Evolutionary conservation across 2,888 invertebrate species (phyloP).

Genomic region (Melieria picta): DNA sequence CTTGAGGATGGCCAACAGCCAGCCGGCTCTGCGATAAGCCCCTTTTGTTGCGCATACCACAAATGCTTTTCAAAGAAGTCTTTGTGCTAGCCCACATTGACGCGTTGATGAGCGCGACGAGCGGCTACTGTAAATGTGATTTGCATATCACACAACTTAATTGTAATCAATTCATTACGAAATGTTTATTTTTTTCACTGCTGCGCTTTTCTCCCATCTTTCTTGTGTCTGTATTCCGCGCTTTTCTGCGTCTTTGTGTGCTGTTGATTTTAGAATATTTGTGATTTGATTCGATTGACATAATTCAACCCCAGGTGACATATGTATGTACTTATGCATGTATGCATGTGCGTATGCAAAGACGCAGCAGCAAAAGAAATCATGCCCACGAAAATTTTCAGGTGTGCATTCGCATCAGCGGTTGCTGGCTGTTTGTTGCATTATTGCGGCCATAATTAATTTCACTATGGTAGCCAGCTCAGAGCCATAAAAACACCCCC

Average conservation of each 20-base stretch:
- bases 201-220: neutral
- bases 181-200: conserved; percentile 14
- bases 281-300: neutral
- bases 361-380: neutral
- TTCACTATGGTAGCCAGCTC: conserved; percentile 53
- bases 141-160: conserved; percentile 15
- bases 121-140: neutral
- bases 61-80: too few relatives aligned
- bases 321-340: neutral
- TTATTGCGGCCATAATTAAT: conserved; percentile 53
- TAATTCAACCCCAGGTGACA: neutral
- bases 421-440: neutral
- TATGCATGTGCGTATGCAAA: neutral
- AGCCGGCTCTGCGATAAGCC: too few relatives aligned
- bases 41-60: too few relatives aligned
- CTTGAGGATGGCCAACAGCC: too few relatives aligned
- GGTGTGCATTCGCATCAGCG: neutral
- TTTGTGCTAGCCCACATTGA: too few relatives aligned
- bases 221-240: conserved; percentile 6
- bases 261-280: neutral
- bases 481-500: conserved; percentile 45
- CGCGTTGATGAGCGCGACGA: too few relatives aligned
- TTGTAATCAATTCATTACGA: conserved; percentile 21
- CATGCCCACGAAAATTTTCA: conserved; percentile 1
- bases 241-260: neutral